Conservation (phyloP, 2,797 vertebrate species). For the Acanthopagrus latus region DNA sequence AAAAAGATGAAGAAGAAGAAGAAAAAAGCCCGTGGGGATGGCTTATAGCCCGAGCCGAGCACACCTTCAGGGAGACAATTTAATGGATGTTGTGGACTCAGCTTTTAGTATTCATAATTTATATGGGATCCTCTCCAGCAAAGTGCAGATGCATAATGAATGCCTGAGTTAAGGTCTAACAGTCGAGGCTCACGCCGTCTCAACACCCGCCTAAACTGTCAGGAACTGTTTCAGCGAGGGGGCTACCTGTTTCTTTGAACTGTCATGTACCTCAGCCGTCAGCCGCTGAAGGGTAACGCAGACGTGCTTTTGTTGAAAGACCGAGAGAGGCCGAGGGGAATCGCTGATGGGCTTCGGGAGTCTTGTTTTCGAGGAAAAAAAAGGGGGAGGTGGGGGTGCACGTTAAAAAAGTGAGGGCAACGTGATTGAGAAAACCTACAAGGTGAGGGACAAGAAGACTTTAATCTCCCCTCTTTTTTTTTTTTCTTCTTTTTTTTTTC, state of each 20-base stretch:
- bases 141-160: conserved; percentile 89
- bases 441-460: conserved; percentile 26
- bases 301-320: conserved; percentile 55
- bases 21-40: conserved; percentile 62
- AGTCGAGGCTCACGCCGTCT: conserved; percentile 76
- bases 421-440: conserved; percentile 21
- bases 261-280: conserved; percentile 67
- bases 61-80: conserved; percentile 80
- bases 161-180: conserved; percentile 84
- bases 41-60: conserved; percentile 69
- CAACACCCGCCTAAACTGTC: conserved; percentile 81
- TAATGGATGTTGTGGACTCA: conserved; percentile 87
- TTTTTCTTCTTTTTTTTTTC: conserved; percentile 50
- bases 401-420: too few species aligned
- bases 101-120: conserved; percentile 91
- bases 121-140: conserved; percentile 83
- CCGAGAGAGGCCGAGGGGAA: conserved; percentile 49
- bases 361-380: conserved; percentile 28
- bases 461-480: conserved; percentile 26
- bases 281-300: conserved; percentile 36
- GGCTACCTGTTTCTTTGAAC: conserved; percentile 74
- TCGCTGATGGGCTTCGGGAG: conserved; percentile 55
- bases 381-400: background rate
- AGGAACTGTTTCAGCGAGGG: conserved; percentile 64
- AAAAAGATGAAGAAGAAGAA: too few species aligned